Conservation (phyloP, 2,888 invertebrate species). For the Polyploca ridens region DNA sequence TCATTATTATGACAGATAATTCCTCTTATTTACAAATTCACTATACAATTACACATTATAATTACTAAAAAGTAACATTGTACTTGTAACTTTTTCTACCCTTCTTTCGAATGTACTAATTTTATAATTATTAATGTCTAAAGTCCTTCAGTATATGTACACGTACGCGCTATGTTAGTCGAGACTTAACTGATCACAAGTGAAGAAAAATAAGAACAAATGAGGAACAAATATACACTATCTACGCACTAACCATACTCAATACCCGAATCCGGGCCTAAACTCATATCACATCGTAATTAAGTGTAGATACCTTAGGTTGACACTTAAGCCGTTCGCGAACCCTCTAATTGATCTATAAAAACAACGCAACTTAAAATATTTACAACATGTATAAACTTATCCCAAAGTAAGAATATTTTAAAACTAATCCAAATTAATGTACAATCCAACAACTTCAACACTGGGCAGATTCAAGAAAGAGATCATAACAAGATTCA, state of each 20-base stretch:
- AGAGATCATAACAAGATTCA: constrained; percentile 84
- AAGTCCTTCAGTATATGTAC: constrained; percentile 67
- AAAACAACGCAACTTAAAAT: constrained; percentile 65
- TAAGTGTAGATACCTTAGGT: constrained; percentile 47
- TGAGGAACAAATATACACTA: constrained; percentile 81
- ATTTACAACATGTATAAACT: constrained; percentile 77
- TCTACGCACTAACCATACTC: constrained; percentile 72
- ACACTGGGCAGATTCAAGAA: constrained; percentile 83
- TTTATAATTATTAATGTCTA: constrained; percentile 58
- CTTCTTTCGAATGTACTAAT: constrained; percentile 75
- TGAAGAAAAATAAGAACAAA: constrained; percentile 69
- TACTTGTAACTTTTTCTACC: constrained; percentile 79
- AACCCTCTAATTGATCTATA: constrained; percentile 53
- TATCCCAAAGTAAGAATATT: constrained; percentile 74
- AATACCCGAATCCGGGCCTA: constrained; percentile 52
- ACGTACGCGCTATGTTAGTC: constrained; percentile 73
- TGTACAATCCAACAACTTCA: constrained; percentile 75
- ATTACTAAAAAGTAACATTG: constrained; percentile 81
- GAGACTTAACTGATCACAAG: constrained; percentile 81
- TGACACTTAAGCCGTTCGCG: constrained; percentile 71
- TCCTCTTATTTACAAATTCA: constrained; percentile 82
- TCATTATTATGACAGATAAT: constrained; percentile 83
- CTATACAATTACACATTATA: constrained; percentile 79
- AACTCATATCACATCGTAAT: constrained; percentile 73
- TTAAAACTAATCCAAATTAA: constrained; percentile 68